These are phyloP conservation scores for Lordiphosa stackelbergi DNA, from an alignment of 1,140 invertebrate species.

Conservation along the genomic window DNA sequence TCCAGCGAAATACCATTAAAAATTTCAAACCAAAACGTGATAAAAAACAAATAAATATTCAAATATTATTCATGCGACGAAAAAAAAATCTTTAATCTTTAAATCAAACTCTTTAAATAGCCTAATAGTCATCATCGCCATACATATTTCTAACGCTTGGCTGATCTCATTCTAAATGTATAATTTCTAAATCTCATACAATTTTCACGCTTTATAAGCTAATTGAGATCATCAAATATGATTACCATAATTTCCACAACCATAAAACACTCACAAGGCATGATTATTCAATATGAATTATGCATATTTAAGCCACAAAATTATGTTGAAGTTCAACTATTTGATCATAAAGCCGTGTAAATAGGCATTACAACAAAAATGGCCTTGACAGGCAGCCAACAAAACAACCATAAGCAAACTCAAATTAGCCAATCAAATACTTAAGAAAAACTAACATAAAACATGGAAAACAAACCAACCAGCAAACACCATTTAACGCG, in stretches of 20 bases:
- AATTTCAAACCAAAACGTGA: too few relatives aligned
- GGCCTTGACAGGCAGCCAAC: constrained; percentile 36
- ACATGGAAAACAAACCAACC: neutral
- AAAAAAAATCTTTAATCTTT: neutral
- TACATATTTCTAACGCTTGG: too few relatives aligned
- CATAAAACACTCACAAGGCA: constrained; percentile 7
- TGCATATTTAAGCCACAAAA: neutral
- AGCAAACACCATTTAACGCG: constrained; percentile 27
- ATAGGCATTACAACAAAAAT: constrained; percentile 58
- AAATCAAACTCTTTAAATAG: constrained; percentile 31
- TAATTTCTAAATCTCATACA: neutral
- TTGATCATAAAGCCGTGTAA: constrained; percentile 20
- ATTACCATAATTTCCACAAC: neutral
- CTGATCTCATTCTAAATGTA: too few relatives aligned
- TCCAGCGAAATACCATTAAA: too few relatives aligned
- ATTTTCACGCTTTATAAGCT: constrained; percentile 9
- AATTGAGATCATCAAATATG: constrained; percentile 3
- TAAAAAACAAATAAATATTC: too few relatives aligned
- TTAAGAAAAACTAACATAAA: constrained; percentile 1
- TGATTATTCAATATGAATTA: constrained; percentile 14
- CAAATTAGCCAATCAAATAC: constrained; percentile 65
- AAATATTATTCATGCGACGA: too few relatives aligned
- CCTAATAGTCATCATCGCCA: neutral
- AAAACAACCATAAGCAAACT: constrained; percentile 18
- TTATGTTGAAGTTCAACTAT: constrained; percentile 22